Evolutionary conservation across 2,113 vertebrate species (phyloP).

Genomic region (Nyctereutes procyonoides): DNA sequence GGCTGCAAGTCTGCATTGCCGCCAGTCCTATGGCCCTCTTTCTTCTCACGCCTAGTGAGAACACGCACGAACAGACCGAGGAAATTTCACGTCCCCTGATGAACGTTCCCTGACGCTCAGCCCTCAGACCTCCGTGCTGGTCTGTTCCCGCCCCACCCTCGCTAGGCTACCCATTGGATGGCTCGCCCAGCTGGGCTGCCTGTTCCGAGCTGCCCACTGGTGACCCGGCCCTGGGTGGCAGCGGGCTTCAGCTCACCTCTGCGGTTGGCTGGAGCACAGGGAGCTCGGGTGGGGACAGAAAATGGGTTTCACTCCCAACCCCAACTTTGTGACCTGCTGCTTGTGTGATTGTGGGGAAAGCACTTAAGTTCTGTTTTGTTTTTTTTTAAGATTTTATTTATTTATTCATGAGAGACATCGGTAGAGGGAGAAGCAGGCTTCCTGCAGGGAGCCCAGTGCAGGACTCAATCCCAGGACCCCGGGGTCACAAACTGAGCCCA

Average conservation of each 20-base stretch:
- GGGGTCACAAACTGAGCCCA: too few relatives aligned
- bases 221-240: background rate
- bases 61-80: rapidly evolving
- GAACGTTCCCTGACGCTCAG: rapidly evolving
- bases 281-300: background rate
- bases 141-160: background rate
- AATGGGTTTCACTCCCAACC: background rate
- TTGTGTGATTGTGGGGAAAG: background rate
- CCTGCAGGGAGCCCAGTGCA: too few relatives aligned
- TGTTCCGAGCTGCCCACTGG: rapidly evolving
- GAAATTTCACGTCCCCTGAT: rapidly evolving
- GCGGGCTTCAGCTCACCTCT: background rate
- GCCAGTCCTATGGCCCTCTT: background rate
- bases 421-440: too few relatives aligned
- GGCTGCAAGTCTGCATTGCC: background rate
- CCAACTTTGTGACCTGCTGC: background rate
- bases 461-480: too few relatives aligned
- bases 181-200: background rate
- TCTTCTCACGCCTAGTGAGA: background rate
- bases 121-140: background rate
- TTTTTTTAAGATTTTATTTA: too few relatives aligned
- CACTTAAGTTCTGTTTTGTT: too few relatives aligned
- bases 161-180: background rate
- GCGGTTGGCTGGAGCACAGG: rapidly evolving
- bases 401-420: too few relatives aligned